A percentile compares a stretch with the other conserved stretches of the same genome.
phyloP scores from a whole-genome alignment of 2,113 vertebrate genomes.

The Poeciliopsis occidentalis region DNA sequence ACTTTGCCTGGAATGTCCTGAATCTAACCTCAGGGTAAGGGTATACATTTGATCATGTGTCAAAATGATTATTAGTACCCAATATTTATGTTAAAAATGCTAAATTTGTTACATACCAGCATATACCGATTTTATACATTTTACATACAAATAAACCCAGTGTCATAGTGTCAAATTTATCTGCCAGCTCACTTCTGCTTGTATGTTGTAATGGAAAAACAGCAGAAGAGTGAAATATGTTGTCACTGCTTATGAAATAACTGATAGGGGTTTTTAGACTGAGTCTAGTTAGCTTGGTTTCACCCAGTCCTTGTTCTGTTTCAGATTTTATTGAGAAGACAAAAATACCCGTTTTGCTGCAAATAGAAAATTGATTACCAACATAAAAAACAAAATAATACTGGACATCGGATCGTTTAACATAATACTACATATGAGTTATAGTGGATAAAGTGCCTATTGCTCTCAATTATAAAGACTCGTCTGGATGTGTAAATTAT shows the following conservation, averaged over 20 bases:
- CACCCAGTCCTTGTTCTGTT: slow-evolving; percentile 2
- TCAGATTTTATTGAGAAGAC: not conserved
- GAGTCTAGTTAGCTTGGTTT: not conserved
- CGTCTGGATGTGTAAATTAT: not conserved
- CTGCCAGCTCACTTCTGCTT: not conserved
- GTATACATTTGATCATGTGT: too few relatives aligned
- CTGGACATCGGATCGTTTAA: not conserved
- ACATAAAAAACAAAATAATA: not conserved
- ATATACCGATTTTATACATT: not conserved
- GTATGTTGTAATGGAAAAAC: not conserved
- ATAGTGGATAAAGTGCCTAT: too few relatives aligned
- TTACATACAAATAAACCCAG: not conserved
- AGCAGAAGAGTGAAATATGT: slow-evolving; percentile 1
- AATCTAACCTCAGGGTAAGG: not conserved
- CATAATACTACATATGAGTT: not conserved
- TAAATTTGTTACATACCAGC: too few relatives aligned
- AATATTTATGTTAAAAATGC: too few relatives aligned
- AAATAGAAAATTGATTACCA: not conserved
- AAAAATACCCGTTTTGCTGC: not conserved
- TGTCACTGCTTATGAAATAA: not conserved
- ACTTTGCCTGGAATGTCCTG: not conserved
- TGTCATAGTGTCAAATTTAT: not conserved
- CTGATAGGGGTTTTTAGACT: slow-evolving; percentile 8
- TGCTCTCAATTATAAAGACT: not conserved
- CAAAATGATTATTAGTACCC: too few relatives aligned